Percentiles rank a stretch among this genome's conserved stretches.
Evolutionary conservation across 2,888 invertebrate species (phyloP).

Genomic region (Dilophus febrilis): DNA sequence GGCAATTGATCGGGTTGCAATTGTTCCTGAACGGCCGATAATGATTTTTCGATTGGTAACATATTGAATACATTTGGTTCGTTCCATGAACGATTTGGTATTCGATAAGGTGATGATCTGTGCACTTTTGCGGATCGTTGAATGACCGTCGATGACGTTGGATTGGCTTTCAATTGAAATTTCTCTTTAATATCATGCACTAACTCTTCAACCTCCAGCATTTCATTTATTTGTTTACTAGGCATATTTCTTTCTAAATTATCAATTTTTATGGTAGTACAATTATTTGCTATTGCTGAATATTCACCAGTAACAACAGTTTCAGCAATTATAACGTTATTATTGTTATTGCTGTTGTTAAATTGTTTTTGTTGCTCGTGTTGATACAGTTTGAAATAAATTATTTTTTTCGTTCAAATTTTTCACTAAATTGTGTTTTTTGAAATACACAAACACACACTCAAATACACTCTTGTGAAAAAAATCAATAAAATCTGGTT

Average conservation of each 20-base stretch:
- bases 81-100: constrained; percentile 30
- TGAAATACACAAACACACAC: too few relatives aligned
- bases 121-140: constrained; percentile 24
- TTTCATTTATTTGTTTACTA: constrained; percentile 14
- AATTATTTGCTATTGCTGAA: not conserved
- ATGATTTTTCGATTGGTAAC: too few relatives aligned
- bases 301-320: not conserved
- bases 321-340: not conserved
- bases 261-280: constrained; percentile 3
- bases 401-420: too few relatives aligned
- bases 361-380: too few relatives aligned
- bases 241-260: constrained; percentile 10
- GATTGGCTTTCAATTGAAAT: constrained; percentile 36
- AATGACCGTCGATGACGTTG: constrained; percentile 21
- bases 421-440: too few relatives aligned
- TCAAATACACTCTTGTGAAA: too few relatives aligned
- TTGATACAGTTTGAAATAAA: too few relatives aligned
- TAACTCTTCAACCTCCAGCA: constrained; percentile 44
- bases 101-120: constrained; percentile 35
- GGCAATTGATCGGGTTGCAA: too few relatives aligned
- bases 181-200: constrained; percentile 51
- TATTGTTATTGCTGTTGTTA: too few relatives aligned
- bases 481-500: too few relatives aligned
- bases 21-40: too few relatives aligned
- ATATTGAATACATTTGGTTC: constrained; percentile 6